Percentiles rank a stretch among this genome's conserved stretches.
Evolutionary conservation across 1,140 invertebrate species (phyloP).

Genomic region (Propsilocerus akamusi): DNA sequence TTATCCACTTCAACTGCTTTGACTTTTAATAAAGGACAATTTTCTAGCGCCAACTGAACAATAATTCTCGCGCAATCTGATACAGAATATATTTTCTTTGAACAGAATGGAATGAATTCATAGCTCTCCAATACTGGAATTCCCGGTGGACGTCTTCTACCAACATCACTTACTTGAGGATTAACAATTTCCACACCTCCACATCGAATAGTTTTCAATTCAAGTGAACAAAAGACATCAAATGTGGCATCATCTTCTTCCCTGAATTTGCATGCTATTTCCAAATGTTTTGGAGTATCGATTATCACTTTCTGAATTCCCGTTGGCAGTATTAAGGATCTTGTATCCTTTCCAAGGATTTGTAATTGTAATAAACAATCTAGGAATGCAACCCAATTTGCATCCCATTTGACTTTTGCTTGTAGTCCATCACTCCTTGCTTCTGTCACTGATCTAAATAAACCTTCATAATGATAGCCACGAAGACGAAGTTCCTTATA

Average conservation of each 20-base stretch:
- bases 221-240: constrained; percentile 11
- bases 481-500: constrained; percentile 82
- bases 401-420: constrained; percentile 39
- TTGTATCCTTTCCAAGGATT: constrained; percentile 50
- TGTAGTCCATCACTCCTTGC: constrained; percentile 24
- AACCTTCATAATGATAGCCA: constrained; percentile 67
- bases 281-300: constrained; percentile 46
- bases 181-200: constrained; percentile 73
- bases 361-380: constrained; percentile 84
- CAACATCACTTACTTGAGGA: constrained; percentile 59
- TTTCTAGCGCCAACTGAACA: neutral
- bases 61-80: neutral
- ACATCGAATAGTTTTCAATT: constrained; percentile 27
- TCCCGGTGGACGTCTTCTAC: constrained; percentile 37
- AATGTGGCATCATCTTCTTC: constrained; percentile 21
- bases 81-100: neutral
- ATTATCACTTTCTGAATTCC: constrained; percentile 63
- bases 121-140: constrained; percentile 55
- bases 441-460: constrained; percentile 14
- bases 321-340: constrained; percentile 65
- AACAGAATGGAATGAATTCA: constrained; percentile 41
- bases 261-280: constrained; percentile 16
- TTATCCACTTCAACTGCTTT: neutral
- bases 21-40: neutral
- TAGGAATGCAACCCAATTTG: constrained; percentile 82